phyloP scores from a whole-genome alignment of 2,797 vertebrate genomes.

The Argya squamiceps region DNA sequence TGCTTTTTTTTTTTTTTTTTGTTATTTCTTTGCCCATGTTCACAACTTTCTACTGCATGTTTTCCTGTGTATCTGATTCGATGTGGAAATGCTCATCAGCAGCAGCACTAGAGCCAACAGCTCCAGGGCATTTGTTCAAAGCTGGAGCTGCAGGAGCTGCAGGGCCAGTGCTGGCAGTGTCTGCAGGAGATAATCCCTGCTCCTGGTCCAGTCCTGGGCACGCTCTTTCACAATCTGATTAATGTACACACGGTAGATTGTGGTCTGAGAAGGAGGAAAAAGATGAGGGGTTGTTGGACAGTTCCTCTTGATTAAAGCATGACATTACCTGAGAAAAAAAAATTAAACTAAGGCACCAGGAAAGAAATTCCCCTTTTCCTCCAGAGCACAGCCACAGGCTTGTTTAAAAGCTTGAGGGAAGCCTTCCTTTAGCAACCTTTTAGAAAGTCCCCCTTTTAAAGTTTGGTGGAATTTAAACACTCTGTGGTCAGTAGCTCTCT shows the following conservation, averaged over 20 bases:
- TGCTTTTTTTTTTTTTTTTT: not conserved
- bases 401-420: not conserved
- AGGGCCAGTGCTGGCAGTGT: not conserved
- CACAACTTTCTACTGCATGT: not conserved
- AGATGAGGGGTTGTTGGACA: not conserved
- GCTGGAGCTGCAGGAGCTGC: not conserved
- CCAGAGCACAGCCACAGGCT: accelerated
- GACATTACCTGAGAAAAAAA: not conserved
- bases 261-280: not conserved
- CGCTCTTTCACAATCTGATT: not conserved
- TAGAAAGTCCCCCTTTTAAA: not conserved
- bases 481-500: not conserved
- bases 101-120: not conserved
- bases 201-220: not conserved
- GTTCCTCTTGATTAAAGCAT: not conserved
- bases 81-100: too few relatives aligned
- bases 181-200: not conserved
- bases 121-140: not conserved
- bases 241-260: accelerated
- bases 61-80: too few relatives aligned
- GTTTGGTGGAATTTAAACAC: not conserved
- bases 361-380: not conserved
- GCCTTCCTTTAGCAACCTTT: not conserved
- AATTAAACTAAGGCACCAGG: not conserved
- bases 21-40: not conserved